These are phyloP conservation scores for Falco peregrinus DNA, from an alignment of 2,797 vertebrate species.

Conservation along the genomic window DNA sequence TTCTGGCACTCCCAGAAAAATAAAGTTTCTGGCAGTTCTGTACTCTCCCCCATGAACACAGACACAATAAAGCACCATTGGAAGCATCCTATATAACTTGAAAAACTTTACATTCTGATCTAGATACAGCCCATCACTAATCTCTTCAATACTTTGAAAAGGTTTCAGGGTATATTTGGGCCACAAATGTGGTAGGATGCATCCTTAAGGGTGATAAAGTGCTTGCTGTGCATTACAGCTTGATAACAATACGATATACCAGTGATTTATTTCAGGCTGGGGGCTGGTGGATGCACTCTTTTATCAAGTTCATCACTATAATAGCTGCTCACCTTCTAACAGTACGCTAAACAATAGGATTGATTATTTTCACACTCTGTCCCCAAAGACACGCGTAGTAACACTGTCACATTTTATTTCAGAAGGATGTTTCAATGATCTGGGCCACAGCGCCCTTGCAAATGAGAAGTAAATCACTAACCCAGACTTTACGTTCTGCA, in stretches of 20 bases:
- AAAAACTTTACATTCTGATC: background rate
- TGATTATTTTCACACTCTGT: background rate
- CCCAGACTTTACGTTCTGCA: background rate
- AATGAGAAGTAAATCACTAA: background rate
- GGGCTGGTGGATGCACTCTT: background rate
- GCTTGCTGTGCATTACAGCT: background rate
- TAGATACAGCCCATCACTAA: background rate
- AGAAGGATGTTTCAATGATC: background rate
- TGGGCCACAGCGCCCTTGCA: background rate
- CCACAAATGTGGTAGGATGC: background rate
- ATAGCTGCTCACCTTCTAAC: background rate
- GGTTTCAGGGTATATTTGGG: background rate
- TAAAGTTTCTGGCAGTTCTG: background rate
- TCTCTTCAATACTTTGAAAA: background rate
- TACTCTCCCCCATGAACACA: background rate
- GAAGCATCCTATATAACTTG: background rate
- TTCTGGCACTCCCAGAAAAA: background rate
- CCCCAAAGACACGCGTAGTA: background rate
- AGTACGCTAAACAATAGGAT: background rate
- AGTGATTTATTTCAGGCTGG: background rate
- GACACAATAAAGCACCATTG: background rate
- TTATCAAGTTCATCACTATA: background rate
- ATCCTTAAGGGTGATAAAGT: background rate
- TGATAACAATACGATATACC: background rate
- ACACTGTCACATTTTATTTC: background rate